A percentile compares a stretch with the other conserved stretches of the same genome.
Evolutionary conservation across 2,113 vertebrate species (phyloP).

Genomic region (Callocephalon fimbriatum): DNA sequence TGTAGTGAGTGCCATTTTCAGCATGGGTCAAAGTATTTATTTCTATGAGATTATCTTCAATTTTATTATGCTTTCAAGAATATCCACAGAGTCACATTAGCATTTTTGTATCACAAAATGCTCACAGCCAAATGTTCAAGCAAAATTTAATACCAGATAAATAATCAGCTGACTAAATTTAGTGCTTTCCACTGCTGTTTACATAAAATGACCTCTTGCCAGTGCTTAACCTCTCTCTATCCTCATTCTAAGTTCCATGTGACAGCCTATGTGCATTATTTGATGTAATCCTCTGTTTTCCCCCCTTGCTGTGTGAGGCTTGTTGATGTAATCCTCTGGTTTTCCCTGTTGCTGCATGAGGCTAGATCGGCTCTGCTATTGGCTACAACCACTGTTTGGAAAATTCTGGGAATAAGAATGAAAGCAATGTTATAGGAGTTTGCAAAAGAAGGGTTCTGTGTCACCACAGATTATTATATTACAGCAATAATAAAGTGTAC

Average conservation of each 20-base stretch:
- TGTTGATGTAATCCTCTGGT: background rate
- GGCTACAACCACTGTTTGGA: background rate
- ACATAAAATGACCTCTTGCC: constrained; percentile 5
- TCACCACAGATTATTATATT: background rate
- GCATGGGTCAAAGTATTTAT: background rate
- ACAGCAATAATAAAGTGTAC: background rate
- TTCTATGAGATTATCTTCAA: constrained; percentile 21
- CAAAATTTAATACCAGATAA: constrained; percentile 30
- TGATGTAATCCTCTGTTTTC: background rate
- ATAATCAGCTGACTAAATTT: constrained; percentile 25
- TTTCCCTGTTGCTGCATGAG: background rate
- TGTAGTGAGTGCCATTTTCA: constrained; percentile 5
- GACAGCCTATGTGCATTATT: background rate
- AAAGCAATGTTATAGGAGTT: background rate
- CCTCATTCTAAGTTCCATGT: background rate
- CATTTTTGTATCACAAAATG: constrained; percentile 41
- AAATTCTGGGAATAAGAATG: background rate
- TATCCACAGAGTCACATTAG: constrained; percentile 19
- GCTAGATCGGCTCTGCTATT: background rate
- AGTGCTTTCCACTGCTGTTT: background rate
- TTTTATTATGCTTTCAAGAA: constrained; percentile 50
- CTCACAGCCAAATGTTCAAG: background rate
- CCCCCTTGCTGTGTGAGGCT: background rate
- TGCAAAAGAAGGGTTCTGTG: background rate
- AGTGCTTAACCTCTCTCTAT: background rate